A percentile compares a stretch with the other conserved stretches of the same genome.
These are phyloP conservation scores for Numenius phaeopus DNA, from an alignment of 2,797 vertebrate genomes.

Conservation along the genomic window DNA sequence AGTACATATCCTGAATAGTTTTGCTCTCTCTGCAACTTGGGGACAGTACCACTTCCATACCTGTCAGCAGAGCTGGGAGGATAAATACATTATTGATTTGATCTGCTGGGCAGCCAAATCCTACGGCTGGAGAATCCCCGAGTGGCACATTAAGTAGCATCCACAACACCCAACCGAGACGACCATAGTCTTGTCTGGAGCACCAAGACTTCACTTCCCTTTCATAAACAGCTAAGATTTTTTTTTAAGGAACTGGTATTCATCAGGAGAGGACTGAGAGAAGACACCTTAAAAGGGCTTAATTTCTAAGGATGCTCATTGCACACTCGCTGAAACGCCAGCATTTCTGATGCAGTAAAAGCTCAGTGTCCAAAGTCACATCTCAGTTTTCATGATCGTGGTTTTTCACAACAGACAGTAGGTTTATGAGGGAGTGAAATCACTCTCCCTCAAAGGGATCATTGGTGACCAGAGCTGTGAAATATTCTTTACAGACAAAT, in stretches of 20 bases:
- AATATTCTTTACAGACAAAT: background rate
- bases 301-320: background rate
- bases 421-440: background rate
- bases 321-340: rapidly evolving
- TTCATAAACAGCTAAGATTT: background rate
- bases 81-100: slow-evolving; percentile 5
- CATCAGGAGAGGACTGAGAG: background rate
- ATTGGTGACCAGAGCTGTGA: background rate
- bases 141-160: background rate
- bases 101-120: background rate
- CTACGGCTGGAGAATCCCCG: background rate
- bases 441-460: background rate
- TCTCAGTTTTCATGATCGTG: rapidly evolving
- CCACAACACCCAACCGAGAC: background rate
- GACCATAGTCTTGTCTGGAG: rapidly evolving
- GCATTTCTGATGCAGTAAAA: background rate
- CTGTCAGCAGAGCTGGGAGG: background rate
- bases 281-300: background rate
- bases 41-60: background rate
- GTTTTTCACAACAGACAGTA: background rate
- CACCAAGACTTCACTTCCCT: background rate
- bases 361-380: background rate
- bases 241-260: background rate
- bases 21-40: background rate
- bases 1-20: background rate